phyloP scores from a whole-genome alignment of 2,888 invertebrate genomes.

The Lucinisca nassula region DNA sequence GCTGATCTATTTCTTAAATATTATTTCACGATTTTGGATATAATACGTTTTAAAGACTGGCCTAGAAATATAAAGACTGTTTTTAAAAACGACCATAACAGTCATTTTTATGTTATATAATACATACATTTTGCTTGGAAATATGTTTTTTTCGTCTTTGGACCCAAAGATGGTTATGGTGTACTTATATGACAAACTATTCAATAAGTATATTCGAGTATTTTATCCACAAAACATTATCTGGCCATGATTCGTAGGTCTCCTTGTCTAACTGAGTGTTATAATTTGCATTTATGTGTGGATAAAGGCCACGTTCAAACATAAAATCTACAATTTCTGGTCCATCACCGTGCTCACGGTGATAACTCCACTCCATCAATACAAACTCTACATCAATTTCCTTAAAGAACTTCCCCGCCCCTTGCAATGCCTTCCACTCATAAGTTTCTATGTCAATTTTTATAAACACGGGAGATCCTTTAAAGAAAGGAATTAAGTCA shows the following conservation, averaged over 20 bases:
- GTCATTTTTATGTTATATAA: too few species aligned
- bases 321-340: conserved; percentile 72
- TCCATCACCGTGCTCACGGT: conserved; percentile 65
- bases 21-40: too few species aligned
- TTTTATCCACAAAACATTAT: conserved; percentile 81
- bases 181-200: too few species aligned
- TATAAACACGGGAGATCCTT: conserved; percentile 70
- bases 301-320: conserved; percentile 69
- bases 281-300: conserved; percentile 70
- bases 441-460: conserved; percentile 83
- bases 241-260: conserved; percentile 75
- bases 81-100: too few species aligned
- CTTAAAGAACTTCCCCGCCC: conserved; percentile 73
- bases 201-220: conserved; percentile 25
- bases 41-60: too few species aligned
- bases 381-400: conserved; percentile 74
- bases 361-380: conserved; percentile 81
- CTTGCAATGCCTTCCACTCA: conserved; percentile 74
- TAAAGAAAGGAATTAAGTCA: conserved; percentile 72
- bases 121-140: too few species aligned
- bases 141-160: too few species aligned
- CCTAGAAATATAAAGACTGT: too few species aligned
- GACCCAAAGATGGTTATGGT: too few species aligned
- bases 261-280: conserved; percentile 61
- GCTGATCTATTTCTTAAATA: too few species aligned